Base-by-base conservation (phyloP, 2,113 vertebrate species). In the Lota lota region DNA sequence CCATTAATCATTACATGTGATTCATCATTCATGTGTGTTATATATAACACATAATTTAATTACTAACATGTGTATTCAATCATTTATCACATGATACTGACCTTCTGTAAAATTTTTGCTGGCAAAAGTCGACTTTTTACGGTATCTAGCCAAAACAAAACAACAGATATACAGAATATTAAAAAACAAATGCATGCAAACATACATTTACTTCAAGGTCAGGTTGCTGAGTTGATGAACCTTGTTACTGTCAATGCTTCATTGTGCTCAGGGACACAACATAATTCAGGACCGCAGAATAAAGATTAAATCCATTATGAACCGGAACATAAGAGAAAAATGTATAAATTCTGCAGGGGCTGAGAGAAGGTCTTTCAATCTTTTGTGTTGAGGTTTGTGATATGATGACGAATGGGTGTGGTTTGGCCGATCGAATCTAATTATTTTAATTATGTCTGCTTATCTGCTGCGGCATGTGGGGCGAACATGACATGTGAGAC, bases 121-220 rank as follows among this genome's bases (percentile, higher is more conserved):
- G 85, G 93, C 94, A 84, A 99, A 95, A 22, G 93, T 94, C 2
- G 94, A 95, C 85, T 95, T 99, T 86, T 93, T 99, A 80, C 95
- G 92, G 74, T 95, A 91, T 76, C 97, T 99, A 47, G 40, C 40
- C 82, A 18, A 78, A 73, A 6, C 28, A 11, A 63, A 36, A 83
- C 20, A 75, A 74, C 67, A 74, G 67, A 63, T 53, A 79, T 40
- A 75, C 63, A 33, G 14, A 61, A 15, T 6, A 33, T 1, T 8
- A 33, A 28, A 17, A 47, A 28, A 20, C 33, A 47, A 15, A 19
- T 18, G n/a, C 33, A 63, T 15, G 28, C 4, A 63, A n/a, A 63
- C 33, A 47, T 5, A 63, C 62, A 63, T 40, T 47, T 47, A 11
- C 40, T 47, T 47, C 40, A 47, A 47, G 10, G 12, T 47, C 40